Conservation (phyloP, 2,113 vertebrate species). For the Clarias magur region DNA sequence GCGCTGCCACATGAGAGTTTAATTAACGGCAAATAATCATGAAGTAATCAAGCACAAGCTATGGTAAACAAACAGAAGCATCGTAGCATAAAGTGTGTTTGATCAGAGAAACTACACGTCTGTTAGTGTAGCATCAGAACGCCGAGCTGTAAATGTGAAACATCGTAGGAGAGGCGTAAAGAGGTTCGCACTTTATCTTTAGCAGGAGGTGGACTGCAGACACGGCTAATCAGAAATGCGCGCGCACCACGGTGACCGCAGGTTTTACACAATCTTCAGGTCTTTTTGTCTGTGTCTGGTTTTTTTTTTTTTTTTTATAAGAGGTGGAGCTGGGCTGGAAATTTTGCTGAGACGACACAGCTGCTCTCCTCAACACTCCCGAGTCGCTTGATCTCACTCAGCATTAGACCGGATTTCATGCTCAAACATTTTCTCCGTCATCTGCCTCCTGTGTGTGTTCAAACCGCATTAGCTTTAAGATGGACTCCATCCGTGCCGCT, state of each 20-base stretch:
- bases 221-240: neutral
- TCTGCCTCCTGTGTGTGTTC: constrained; percentile 40
- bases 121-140: neutral
- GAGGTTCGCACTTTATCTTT: neutral
- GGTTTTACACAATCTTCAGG: neutral
- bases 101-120: neutral
- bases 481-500: constrained; percentile 62
- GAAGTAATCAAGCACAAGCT: neutral
- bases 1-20: too few relatives aligned
- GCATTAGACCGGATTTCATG: neutral
- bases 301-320: neutral
- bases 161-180: too few relatives aligned
- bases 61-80: neutral
- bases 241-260: neutral
- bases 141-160: neutral
- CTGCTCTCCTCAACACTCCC: constrained; percentile 2
- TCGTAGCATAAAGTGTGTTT: neutral
- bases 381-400: neutral
- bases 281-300: neutral
- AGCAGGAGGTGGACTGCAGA: neutral
- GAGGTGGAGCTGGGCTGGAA: neutral
- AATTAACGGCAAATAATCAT: neutral
- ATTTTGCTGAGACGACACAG: constrained; percentile 1
- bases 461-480: constrained; percentile 62
- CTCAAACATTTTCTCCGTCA: constrained; percentile 24